Base-by-base conservation (phyloP, 2,888 invertebrate genomes). In the Yponomeuta evonymella region DNA sequence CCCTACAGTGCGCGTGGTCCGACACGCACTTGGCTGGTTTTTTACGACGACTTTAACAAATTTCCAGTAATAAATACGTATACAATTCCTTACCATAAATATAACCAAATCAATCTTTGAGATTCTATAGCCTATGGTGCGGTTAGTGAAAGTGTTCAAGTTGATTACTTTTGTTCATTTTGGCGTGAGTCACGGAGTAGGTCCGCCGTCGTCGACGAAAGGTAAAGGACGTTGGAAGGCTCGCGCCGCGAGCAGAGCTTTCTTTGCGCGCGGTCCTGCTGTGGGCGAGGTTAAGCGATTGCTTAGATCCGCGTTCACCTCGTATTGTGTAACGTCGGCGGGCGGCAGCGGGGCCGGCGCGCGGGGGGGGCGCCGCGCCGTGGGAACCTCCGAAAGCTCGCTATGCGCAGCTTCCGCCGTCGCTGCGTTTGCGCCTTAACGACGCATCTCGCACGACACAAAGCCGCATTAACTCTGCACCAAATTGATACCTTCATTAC, bases 301-400 rank as follows among this genome's bases (percentile, higher is more conserved):
- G 91, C 90, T 90, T 90, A 91, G 91, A 92, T 91, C 91, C 91
- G 90, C 89, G 91, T 91, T 91, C 90, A 90, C 90, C 90, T 90
- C 86, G 89, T 87, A 90, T 91, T 92, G 91, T 92, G 91, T 89
- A 92, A 92, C 85, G 81, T 82, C 81, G 75, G 70, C 75, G 71
- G 76, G 71, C 80, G 68, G 72, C 43, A 48, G 72, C 70, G 72
- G 74, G 79, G 70, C 78, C 76, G 76, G 82, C 80, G 80, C 81
- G 79, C 81, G 83, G 84, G 81, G 23, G 84, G 80, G 79, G 66
- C n/a, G 68, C 75, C 80, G 82, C 90, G 90, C 82, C 90, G 91
- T 91, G 91, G 91, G 91, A 91, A 91, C 88, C 89, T 80, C 91
- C 91, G 90, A 91, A 91, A 91, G 90, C 91, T 90, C 84, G 86